Conservation (phyloP, 2,888 invertebrate genomes). For the Ophion obscuratus region DNA sequence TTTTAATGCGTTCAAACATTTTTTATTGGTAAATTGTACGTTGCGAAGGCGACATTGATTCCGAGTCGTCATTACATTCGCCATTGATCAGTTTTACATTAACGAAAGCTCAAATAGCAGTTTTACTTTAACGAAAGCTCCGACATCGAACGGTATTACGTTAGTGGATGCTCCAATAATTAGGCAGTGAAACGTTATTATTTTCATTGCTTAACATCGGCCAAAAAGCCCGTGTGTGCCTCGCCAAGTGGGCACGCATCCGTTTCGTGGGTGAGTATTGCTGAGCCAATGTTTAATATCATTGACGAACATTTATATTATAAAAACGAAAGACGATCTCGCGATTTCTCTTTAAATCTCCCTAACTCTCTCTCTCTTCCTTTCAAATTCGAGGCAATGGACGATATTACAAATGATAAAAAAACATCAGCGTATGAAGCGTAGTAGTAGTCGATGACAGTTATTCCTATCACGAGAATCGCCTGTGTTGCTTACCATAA, state of each 20-base stretch:
- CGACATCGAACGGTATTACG: neutral
- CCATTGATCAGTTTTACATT: neutral
- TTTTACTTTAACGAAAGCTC: neutral
- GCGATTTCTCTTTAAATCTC: neutral
- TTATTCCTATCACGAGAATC: neutral
- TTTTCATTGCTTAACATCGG: neutral
- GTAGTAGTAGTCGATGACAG: neutral
- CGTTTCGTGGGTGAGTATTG: neutral
- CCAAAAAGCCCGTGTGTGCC: neutral
- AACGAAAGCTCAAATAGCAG: neutral
- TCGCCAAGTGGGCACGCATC: neutral
- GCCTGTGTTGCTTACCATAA: neutral
- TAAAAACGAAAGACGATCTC: neutral
- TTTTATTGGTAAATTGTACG: neutral
- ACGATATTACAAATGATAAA: slow-evolving; percentile 12
- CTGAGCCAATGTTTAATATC: neutral
- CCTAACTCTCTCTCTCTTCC: too few species aligned
- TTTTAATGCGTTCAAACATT: neutral
- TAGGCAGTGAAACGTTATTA: neutral
- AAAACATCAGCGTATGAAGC: slow-evolving; percentile 18
- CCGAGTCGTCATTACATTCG: neutral
- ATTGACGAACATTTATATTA: neutral
- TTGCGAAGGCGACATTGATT: neutral
- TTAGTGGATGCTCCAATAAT: neutral
- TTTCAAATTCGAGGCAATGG: neutral